Evolutionary conservation across 2,797 vertebrate species (phyloP), one percentile per base, ranked within the genome.

Genomic region (Gastrophryne carolinensis): DNA sequence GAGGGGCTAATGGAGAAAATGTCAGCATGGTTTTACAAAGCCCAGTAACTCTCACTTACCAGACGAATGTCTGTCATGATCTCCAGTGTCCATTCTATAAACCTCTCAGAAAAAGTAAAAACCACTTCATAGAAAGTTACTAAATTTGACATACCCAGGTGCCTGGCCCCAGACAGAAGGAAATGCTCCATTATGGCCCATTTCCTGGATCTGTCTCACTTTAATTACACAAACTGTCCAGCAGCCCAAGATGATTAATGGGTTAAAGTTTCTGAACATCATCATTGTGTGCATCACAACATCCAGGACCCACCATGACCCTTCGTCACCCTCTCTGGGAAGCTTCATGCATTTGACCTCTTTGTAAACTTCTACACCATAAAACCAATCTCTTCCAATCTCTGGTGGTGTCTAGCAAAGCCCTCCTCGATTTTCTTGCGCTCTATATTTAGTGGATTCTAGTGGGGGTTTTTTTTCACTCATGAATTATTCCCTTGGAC

Each of bases 391-490:
- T 26, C 47, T 15, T 21, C 35, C 0, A 11, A 13, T 21, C 24
- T 56, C 19, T 73, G 54, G 24, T 62, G 29, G 35, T 63, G 27
- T 50, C 35, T 57, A 5, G 30, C 26, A 12, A 11, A 26, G n/a
- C 12, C 56, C 47, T 44, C 34, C 19, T 73, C 23, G 44, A n/a
- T 23, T 37, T 44, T 30, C 7, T 26, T 58, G 19, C n/a, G n/a
- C n/a, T 66, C 52, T 74, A 66, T 58, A 41, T 73, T 21, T 66
- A 66, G 50, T n/a, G 12, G 29, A 49, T 23, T 60, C 53, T 75
- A 41, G 27, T 67, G 29, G 47, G 24, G 30, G 34, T 66, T n/a
- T 64, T 56, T 12, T 15, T 21, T 54, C 35, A 27, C n/a, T n/a
- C n/a, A n/a, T n/a, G 6, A 57, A 32, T 34, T 47, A 47, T 57